Conservation (phyloP, 2,797 vertebrate genomes). For the Sternotherus odoratus region DNA sequence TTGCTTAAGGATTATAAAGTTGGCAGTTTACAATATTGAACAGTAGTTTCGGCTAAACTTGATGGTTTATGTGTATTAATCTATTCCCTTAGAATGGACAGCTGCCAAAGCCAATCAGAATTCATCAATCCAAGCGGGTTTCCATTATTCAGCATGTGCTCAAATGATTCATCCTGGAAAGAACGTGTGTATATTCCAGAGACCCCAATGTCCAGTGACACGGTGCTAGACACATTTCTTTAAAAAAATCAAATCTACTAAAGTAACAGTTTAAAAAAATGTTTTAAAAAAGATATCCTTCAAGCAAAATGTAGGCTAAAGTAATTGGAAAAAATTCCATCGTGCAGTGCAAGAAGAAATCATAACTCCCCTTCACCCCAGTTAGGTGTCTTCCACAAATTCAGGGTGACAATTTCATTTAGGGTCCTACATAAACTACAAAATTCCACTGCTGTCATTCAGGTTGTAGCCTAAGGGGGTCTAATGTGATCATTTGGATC, state of each 20-base stretch:
- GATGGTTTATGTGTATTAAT: slow-evolving; percentile 65
- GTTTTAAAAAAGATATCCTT: not conserved
- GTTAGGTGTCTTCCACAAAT: slow-evolving; percentile 64
- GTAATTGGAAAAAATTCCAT: not conserved
- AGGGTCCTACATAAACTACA: slow-evolving; percentile 64
- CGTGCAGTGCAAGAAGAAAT: slow-evolving; percentile 28
- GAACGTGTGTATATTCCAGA: not conserved
- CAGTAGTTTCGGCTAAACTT: slow-evolving; percentile 68
- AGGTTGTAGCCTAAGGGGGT: slow-evolving; percentile 72
- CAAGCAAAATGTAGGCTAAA: slow-evolving; percentile 10
- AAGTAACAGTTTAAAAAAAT: not conserved
- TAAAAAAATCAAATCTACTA: not conserved
- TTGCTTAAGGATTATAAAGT: slow-evolving; percentile 78
- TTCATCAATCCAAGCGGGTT: slow-evolving; percentile 58
- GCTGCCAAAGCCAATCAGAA: slow-evolving; percentile 63
- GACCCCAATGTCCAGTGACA: not conserved
- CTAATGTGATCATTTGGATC: slow-evolving; percentile 73
- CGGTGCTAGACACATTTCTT: not conserved
- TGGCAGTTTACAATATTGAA: slow-evolving; percentile 76
- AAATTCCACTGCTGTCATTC: slow-evolving; percentile 75
- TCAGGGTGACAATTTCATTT: slow-evolving; percentile 77
- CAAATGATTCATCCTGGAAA: slow-evolving; percentile 49
- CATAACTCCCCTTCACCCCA: slow-evolving; percentile 50
- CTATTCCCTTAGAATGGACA: slow-evolving; percentile 59
- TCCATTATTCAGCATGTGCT: slow-evolving; percentile 54